Percentiles rank a stretch among this genome's conserved stretches.
Evolutionary conservation across 2,888 invertebrate species (phyloP).

Genomic region (Epinotia nisella): DNA sequence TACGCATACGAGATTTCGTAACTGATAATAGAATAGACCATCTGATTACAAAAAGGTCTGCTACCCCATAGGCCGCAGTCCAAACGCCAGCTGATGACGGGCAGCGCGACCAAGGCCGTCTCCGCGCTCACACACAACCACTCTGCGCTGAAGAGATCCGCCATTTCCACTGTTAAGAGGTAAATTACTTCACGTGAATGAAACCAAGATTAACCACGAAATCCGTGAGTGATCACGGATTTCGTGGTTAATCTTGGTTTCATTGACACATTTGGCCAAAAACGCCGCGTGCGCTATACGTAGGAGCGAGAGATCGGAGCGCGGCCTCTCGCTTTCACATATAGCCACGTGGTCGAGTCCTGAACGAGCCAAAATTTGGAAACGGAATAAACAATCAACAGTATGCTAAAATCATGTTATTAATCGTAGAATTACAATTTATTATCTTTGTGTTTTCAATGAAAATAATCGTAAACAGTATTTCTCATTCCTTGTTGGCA

Average conservation of each 20-base stretch:
- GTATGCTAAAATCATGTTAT: no score
- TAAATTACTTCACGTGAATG: constrained; percentile 50
- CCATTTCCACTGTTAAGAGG: constrained; percentile 78
- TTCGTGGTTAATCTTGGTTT: not conserved
- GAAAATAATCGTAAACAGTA: constrained; percentile 50
- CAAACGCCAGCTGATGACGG: constrained; percentile 74
- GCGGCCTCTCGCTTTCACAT: no score
- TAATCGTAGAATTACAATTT: no score
- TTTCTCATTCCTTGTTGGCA: constrained; percentile 71
- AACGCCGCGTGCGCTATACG: no score
- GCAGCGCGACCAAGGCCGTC: constrained; percentile 74
- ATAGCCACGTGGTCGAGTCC: no score
- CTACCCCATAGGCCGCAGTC: constrained; percentile 64
- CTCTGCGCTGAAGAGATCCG: constrained; percentile 74
- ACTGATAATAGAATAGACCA: constrained; percentile 42
- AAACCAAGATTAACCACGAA: not conserved
- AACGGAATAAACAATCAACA: no score
- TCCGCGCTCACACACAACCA: constrained; percentile 63
- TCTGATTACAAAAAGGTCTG: constrained; percentile 57
- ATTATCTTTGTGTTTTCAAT: not conserved
- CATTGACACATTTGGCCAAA: not conserved
- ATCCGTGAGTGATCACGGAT: not conserved
- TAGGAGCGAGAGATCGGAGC: no score
- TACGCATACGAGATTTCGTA: not conserved
- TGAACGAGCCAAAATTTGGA: no score